These are phyloP conservation scores for Microcebus lehilahytsara DNA, from an alignment of 2,113 vertebrate genomes.

Conservation along the genomic window DNA sequence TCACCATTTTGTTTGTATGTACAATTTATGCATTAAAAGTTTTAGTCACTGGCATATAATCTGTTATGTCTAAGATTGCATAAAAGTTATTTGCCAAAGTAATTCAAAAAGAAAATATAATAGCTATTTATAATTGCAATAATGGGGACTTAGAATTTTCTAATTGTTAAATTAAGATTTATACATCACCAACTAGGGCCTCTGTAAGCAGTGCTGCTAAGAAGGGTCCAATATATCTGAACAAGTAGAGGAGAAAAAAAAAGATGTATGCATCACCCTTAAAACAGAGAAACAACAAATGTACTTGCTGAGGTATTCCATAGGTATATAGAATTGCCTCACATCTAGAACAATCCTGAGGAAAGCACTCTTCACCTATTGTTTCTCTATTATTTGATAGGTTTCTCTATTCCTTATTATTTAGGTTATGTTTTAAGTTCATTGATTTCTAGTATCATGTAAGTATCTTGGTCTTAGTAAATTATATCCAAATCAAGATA, in stretches of 20 bases:
- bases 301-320: neutral
- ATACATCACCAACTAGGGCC: neutral
- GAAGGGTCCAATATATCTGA: neutral
- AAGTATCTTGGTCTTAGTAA: neutral
- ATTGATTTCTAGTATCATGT: neutral
- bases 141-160: neutral
- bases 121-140: neutral
- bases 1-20: neutral
- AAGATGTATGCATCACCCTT: neutral
- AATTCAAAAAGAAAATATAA: neutral
- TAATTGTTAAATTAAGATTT: neutral
- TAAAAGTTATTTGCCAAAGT: neutral
- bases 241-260: neutral
- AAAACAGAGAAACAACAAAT: neutral
- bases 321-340: neutral
- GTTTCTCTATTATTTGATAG: neutral
- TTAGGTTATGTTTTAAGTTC: neutral
- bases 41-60: neutral
- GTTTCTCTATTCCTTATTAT: neutral
- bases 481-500: constrained; percentile 28
- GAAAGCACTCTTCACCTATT: neutral
- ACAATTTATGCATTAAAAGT: neutral
- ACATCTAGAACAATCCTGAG: neutral
- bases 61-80: neutral
- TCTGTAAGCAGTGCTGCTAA: neutral